Evolutionary conservation across 2,113 vertebrate species (phyloP).

Genomic region (Enhydra lutris): DNA sequence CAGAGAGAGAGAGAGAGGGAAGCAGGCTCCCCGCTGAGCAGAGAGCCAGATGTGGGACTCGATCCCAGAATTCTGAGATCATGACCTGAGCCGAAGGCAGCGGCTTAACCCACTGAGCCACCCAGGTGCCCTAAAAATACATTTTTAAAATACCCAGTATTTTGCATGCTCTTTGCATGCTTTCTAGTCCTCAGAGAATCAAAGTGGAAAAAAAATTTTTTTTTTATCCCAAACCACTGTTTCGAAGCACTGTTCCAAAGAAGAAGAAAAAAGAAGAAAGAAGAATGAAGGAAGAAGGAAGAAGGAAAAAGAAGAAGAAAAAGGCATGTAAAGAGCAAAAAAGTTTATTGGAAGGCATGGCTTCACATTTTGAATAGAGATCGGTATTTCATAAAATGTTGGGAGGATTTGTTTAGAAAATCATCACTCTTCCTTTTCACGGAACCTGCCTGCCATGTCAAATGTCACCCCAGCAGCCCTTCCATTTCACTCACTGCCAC

Average conservation of each 20-base stretch:
- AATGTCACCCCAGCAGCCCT: background rate
- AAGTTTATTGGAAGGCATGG: background rate
- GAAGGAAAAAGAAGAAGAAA: too few relatives aligned
- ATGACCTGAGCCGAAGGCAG: too few relatives aligned
- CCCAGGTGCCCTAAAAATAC: background rate
- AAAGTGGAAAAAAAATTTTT: constrained; percentile 40
- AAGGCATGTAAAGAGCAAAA: background rate
- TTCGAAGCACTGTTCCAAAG: background rate
- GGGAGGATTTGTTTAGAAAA: constrained; percentile 27
- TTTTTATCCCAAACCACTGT: background rate
- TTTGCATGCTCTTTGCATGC: background rate
- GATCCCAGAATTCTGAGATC: too few relatives aligned
- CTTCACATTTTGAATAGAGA: constrained; percentile 31
- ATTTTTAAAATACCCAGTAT: background rate
- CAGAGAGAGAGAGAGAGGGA: too few relatives aligned
- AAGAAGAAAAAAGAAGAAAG: too few relatives aligned
- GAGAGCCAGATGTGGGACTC: too few relatives aligned
- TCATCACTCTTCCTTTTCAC: constrained; percentile 5
- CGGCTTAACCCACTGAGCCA: too few relatives aligned
- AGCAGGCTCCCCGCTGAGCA: too few relatives aligned
- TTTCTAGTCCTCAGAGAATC: background rate
- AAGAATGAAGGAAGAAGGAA: background rate
- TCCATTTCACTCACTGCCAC: constrained; percentile 45
- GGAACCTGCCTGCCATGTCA: background rate
- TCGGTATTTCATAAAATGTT: constrained; percentile 24